Evolutionary conservation across 1,140 invertebrate species (phyloP).

Genomic region (Macrocentrus cingulum): DNA sequence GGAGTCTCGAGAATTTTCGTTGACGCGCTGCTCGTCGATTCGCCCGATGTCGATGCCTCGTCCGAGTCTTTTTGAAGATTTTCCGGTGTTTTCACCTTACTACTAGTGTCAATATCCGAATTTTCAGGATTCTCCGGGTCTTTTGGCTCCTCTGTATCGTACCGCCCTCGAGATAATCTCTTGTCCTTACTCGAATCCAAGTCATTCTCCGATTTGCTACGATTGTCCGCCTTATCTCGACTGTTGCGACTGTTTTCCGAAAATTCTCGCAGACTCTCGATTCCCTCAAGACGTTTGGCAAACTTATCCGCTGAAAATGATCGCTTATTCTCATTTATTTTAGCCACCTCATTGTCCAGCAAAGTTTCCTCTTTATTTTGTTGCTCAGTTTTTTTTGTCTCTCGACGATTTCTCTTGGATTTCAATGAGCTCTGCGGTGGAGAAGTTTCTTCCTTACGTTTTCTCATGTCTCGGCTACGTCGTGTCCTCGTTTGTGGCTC

Average conservation of each 20-base stretch:
- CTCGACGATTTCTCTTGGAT: constrained; percentile 42
- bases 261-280: constrained; percentile 39
- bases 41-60: constrained; percentile 51
- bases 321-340: constrained; percentile 52
- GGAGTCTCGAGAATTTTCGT: constrained; percentile 56
- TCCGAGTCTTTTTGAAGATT: constrained; percentile 60
- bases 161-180: constrained; percentile 25
- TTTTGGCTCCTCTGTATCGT: constrained; percentile 32
- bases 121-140: constrained; percentile 23
- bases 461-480: constrained; percentile 46
- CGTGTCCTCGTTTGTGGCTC: constrained; percentile 42
- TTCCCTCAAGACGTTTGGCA: constrained; percentile 21
- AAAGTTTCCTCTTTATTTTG: constrained; percentile 56
- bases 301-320: constrained; percentile 33
- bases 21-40: constrained; percentile 51
- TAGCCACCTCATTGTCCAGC: constrained; percentile 54
- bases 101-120: constrained; percentile 16
- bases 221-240: constrained; percentile 32
- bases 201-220: constrained; percentile 56
- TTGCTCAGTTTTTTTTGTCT: constrained; percentile 45
- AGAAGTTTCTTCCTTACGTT: constrained; percentile 40
- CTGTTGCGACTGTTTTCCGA: constrained; percentile 30
- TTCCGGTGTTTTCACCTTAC: constrained; percentile 20
- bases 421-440: constrained; percentile 32
- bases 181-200: constrained; percentile 29